phyloP scores from a whole-genome alignment of 2,797 vertebrate genomes.

The Acanthopagrus latus region DNA sequence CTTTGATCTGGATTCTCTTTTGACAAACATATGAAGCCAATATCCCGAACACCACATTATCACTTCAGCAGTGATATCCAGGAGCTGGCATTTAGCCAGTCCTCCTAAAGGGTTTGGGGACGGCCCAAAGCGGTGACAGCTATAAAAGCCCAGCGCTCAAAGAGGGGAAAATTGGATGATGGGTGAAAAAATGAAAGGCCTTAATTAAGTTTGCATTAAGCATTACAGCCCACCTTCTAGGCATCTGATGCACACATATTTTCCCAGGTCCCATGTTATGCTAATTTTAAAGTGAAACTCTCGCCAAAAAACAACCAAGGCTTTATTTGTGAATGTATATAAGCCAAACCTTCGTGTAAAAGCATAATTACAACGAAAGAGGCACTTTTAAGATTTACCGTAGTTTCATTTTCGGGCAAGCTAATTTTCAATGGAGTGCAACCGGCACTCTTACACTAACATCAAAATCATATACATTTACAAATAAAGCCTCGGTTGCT shows the following conservation, averaged over 20 bases:
- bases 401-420: too few species aligned
- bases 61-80: slow-evolving; percentile 26
- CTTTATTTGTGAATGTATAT: too few species aligned
- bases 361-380: too few species aligned
- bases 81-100: slow-evolving; percentile 40
- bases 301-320: too few species aligned
- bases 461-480: too few species aligned
- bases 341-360: too few species aligned
- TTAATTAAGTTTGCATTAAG: slow-evolving; percentile 1
- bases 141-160: neutral
- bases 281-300: too few species aligned
- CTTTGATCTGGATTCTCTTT: slow-evolving; percentile 51
- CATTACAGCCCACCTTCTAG: neutral
- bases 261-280: too few species aligned
- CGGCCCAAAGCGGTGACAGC: slow-evolving; percentile 20
- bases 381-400: too few species aligned
- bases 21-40: slow-evolving; percentile 41
- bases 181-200: neutral
- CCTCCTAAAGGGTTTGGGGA: slow-evolving; percentile 14
- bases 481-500: too few species aligned
- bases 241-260: neutral
- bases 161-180: neutral
- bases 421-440: too few species aligned
- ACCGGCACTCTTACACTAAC: too few species aligned
- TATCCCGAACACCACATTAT: slow-evolving; percentile 37